Evolutionary conservation across 1,140 invertebrate genomes (phyloP), one percentile per base, ranked within the genome.

Genomic region (Marisa cornuarietis): DNA sequence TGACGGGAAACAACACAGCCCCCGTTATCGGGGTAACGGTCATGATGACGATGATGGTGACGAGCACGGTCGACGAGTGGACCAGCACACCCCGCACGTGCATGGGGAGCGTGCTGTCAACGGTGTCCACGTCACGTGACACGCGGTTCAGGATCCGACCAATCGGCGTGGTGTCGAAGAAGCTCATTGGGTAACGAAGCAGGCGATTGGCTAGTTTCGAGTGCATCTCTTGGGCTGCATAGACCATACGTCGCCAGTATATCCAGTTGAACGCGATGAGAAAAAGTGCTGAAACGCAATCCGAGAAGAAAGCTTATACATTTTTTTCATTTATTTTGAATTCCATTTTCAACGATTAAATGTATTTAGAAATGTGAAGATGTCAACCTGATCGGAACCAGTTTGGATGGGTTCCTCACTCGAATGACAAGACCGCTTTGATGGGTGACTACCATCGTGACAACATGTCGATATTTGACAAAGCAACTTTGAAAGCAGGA

Each of bases 41-140:
- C 65, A 87, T 66, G 22, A 83, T 76, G 22, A 90, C 77, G 87
- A 97, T 93, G 79, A 99, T 90, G 11, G 96, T 97, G 58, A 95
- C 95, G 81, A 97, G 87, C 11, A 97, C 96, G 94, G 96, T 91
- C 86, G 94, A 93, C 63, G 87, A 72, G 13, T 79, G 79, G 51
- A 79, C 79, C 8, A 90, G 78, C 68, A 80, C 87, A 13, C 72
- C 81, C 31, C 84, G 75, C 22, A 90, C 74, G 20, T 82, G 77
- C 0, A 79, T 52, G 52, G 86, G 88, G 6, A 91, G 81, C 9
- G 76, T 78, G 58, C 84, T 88, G 80, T 91, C 90, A 14, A 91
- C 76, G 26, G 82, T 81, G 42, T 87, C 87, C 22, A 86, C 87
- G 83, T 95, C 94, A 86, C 92, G 93, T 10, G 91, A 92, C 85